Evolutionary conservation across 2,888 invertebrate genomes (phyloP), one percentile per base, ranked within the genome.

Genomic region (Gandaritis pyraliata): DNA sequence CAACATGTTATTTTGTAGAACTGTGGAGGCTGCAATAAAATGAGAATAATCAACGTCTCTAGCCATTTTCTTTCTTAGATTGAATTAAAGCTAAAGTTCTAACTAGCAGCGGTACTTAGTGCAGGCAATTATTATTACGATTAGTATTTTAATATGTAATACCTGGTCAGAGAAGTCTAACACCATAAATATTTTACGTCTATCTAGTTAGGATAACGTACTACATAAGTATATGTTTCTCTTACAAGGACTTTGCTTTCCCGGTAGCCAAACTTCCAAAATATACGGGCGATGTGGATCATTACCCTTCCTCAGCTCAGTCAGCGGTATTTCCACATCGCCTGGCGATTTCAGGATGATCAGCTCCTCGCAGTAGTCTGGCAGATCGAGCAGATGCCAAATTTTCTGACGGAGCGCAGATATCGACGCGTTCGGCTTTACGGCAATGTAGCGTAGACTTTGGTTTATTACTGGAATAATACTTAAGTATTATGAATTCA

Each of bases 311-410:
- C 86, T 80, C 18, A 92, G 69, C 11, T 83, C 82, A 1, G 82
- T 83, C 12, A 92, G 69, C 0, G 89, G 85, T 71, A 90, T 75
- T 53, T 89, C 85, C 6, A 69, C 68, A 8, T 83, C 82, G 5
- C 72, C 72, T 29, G 72, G 73, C 0, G 80, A 74, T 65, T 87
- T 90, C 15, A 92, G 75, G 36, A 89, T 72, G 46, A 92, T 89
- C 8, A 87, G 66, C 72, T 92, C 91, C 41, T 92, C 90, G 60
- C 90, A 90, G 60, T 81, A 92, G 70, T 92, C 91, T 0, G 91
- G 91, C 23, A 92, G 68, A 16, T 90, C 82, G 8, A 92, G 79
- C 8, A 92, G 72, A 66, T 88, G 77, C 91, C 91, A 92, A 6
- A 92, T 74, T 76, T 92, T 92, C 52, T 87, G 85, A 1, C 91